A percentile compares a stretch with the other conserved stretches of the same genome.
These are phyloP conservation scores for Lathronympha strigana DNA, from an alignment of 2,888 invertebrate genomes.

Conservation along the genomic window DNA sequence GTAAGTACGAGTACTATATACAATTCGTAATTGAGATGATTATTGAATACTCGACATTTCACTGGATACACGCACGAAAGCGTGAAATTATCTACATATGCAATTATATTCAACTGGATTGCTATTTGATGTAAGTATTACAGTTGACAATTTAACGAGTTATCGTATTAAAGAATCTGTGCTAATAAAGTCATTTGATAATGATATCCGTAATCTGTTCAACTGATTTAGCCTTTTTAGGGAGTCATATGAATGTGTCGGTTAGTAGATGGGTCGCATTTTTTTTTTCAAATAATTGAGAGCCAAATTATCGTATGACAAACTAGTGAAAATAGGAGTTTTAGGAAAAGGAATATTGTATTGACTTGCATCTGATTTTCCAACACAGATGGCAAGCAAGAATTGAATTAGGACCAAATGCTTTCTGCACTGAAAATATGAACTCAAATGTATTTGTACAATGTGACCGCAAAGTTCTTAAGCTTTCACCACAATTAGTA, in stretches of 20 bases:
- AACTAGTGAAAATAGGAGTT: too few species aligned
- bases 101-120: conserved; percentile 11
- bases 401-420: too few species aligned
- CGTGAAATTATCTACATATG: conserved; percentile 14
- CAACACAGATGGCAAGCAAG: too few species aligned
- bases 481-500: neutral
- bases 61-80: conserved; percentile 18
- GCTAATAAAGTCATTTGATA: neutral
- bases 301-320: too few species aligned
- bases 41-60: conserved; percentile 9
- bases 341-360: too few species aligned
- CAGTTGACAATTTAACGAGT: too few species aligned
- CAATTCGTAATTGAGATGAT: conserved; percentile 18
- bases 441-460: neutral
- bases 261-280: too few species aligned
- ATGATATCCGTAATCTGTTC: neutral
- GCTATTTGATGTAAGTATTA: neutral
- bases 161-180: neutral
- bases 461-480: neutral
- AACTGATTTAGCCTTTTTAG: neutral
- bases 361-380: too few species aligned
- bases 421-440: too few species aligned
- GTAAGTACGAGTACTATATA: conserved; percentile 6
- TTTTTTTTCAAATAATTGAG: too few species aligned
- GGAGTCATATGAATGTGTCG: too few species aligned